These are phyloP conservation scores for Stylophora pistillata DNA, from an alignment of 64 coral and sea anemone genomes.

Conservation along the genomic window DNA sequence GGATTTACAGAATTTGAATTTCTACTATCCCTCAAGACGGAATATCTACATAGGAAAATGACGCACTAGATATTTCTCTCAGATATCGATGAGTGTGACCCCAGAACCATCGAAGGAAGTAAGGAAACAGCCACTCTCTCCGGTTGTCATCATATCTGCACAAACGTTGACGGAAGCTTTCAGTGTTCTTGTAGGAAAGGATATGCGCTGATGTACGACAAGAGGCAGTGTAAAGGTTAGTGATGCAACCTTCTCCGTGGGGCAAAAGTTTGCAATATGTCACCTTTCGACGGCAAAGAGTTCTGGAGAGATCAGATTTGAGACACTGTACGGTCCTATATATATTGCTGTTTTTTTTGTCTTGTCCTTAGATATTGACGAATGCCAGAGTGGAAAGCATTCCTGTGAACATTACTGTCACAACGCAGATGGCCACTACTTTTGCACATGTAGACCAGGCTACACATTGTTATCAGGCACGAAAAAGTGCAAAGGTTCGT, in stretches of 20 bases:
- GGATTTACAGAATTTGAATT: no score
- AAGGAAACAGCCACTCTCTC: neutral
- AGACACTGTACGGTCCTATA: no score
- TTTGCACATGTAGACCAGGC: slow-evolving; percentile 34
- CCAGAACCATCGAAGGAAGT: neutral
- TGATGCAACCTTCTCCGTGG: neutral
- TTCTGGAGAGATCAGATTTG: neutral
- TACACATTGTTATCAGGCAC: slow-evolving; percentile 24
- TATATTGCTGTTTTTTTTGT: no score
- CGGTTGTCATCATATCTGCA: slow-evolving; percentile 46
- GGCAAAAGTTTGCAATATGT: no score
- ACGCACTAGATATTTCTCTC: neutral
- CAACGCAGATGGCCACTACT: slow-evolving; percentile 42
- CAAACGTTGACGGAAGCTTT: slow-evolving; percentile 30
- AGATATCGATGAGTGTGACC: slow-evolving; percentile 61
- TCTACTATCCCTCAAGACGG: no score
- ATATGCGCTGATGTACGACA: slow-evolving; percentile 23
- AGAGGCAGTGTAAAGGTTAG: slow-evolving; percentile 43
- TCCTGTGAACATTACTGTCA: slow-evolving; percentile 45
- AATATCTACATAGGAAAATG: no score
- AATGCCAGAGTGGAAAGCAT: slow-evolving; percentile 24
- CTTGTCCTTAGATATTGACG: slow-evolving; percentile 35
- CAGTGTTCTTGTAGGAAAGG: slow-evolving; percentile 49
- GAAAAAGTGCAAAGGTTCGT: slow-evolving; percentile 42
- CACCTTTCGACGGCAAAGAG: no score